phyloP scores from a whole-genome alignment of 1,140 invertebrate species.

The Drosophila trapezifrons region DNA sequence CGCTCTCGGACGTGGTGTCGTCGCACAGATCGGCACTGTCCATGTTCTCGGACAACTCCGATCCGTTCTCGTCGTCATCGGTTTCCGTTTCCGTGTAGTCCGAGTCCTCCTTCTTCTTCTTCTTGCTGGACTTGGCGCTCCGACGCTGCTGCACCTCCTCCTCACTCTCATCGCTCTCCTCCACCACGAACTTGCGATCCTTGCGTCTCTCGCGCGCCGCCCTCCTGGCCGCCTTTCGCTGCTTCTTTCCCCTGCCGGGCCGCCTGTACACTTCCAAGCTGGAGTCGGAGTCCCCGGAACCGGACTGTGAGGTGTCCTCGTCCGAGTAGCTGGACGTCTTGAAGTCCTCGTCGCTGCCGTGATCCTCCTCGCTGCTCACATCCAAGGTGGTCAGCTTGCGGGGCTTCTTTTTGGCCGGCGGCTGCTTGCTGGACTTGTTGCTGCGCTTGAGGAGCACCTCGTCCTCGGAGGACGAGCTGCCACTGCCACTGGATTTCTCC shows the following conservation, averaged over 20 bases:
- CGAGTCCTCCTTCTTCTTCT: conserved; percentile 75
- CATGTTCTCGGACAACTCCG: conserved; percentile 85
- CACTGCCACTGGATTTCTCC: conserved; percentile 28
- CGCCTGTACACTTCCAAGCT: conserved; percentile 76
- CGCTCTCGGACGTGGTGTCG: conserved; percentile 78
- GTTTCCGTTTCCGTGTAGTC: conserved; percentile 85
- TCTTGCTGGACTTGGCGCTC: conserved; percentile 62
- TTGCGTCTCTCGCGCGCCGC: conserved; percentile 74
- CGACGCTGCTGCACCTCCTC: conserved; percentile 58
- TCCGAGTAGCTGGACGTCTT: conserved; percentile 86
- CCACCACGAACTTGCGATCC: conserved; percentile 78
- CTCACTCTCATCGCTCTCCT: conserved; percentile 79
- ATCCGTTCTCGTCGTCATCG: conserved; percentile 85
- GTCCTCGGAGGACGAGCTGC: conserved; percentile 48
- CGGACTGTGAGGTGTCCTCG: conserved; percentile 71
- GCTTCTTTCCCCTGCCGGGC: conserved; percentile 64
- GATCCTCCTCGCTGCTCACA: conserved; percentile 91
- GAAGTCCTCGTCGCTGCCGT: conserved; percentile 94
- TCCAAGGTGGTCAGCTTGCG: conserved; percentile 92
- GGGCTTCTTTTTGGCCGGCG: conserved; percentile 87
- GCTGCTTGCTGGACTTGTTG: conserved; percentile 52
- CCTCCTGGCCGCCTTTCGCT: conserved; percentile 67
- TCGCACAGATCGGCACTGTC: conserved; percentile 86
- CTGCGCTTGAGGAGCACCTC: conserved; percentile 50
- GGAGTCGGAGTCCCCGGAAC: conserved; percentile 74